phyloP scores from a whole-genome alignment of 2,888 invertebrate species.

The Hipparchia sbordonii region DNA sequence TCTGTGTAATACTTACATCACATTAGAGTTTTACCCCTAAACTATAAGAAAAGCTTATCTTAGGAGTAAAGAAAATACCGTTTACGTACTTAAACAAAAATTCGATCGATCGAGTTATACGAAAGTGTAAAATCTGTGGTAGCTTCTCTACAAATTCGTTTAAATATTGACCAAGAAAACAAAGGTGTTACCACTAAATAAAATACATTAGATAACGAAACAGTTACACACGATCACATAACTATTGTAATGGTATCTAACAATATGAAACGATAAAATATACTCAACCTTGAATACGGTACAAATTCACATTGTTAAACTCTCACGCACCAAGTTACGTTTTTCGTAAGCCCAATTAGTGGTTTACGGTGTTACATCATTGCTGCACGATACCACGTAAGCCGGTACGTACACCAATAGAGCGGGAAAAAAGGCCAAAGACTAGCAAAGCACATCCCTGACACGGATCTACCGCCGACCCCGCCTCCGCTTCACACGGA shows the following conservation, averaged over 20 bases:
- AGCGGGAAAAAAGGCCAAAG: neutral
- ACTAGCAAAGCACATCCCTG: neutral
- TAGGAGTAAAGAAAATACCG: too few relatives aligned
- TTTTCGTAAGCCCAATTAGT: slow-evolving; percentile 28
- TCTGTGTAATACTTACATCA: too few relatives aligned
- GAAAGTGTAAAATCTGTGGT: neutral
- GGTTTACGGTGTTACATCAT: slow-evolving; percentile 23
- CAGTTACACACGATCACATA: slow-evolving; percentile 5
- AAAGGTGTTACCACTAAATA: neutral
- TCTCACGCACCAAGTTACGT: slow-evolving; percentile 25
- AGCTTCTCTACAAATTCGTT: neutral
- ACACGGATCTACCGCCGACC: too few relatives aligned
- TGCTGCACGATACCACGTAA: neutral
- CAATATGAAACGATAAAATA: slow-evolving; percentile 16
- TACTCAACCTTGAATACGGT: slow-evolving; percentile 25
- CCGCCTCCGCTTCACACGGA: neutral
- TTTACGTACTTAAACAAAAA: too few relatives aligned
- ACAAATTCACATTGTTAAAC: slow-evolving; percentile 22
- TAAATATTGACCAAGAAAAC: neutral
- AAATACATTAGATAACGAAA: neutral
- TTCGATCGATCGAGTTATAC: neutral
- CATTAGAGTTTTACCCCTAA: too few relatives aligned
- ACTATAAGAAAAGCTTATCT: too few relatives aligned
- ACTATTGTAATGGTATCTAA: slow-evolving; percentile 9
- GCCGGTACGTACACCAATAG: neutral